phyloP scores from a whole-genome alignment of 2,888 invertebrate genomes.

The Sphaeridia pumilis region DNA sequence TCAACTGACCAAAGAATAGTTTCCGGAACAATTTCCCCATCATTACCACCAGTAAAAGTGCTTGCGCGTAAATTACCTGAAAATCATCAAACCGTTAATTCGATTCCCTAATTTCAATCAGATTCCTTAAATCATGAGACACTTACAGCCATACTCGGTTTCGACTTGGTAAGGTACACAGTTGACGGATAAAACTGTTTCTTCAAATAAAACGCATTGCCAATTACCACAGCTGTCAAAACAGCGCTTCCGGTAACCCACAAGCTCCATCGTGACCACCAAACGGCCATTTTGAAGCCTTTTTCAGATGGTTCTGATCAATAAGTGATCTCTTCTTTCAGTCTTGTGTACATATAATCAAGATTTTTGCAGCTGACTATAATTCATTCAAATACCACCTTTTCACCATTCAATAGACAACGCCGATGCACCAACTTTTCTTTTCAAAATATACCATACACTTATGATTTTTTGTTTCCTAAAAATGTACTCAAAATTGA shows the following conservation, averaged over 20 bases:
- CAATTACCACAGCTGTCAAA: constrained; percentile 78
- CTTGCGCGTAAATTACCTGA: constrained; percentile 93
- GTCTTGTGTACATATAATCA: too few relatives aligned
- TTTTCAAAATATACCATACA: too few relatives aligned
- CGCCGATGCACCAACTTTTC: too few relatives aligned
- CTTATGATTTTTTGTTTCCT: too few relatives aligned
- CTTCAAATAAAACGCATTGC: constrained; percentile 97
- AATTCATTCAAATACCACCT: too few relatives aligned
- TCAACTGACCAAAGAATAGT: constrained; percentile 86
- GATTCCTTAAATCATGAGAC: constrained; percentile 33
- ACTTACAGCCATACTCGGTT: constrained; percentile 98
- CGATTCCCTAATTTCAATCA: too few relatives aligned
- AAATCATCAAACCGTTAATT: too few relatives aligned
- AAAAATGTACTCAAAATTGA: too few relatives aligned
- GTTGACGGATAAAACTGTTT: constrained; percentile 99
- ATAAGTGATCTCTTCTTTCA: too few relatives aligned
- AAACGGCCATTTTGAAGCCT: constrained; percentile 21
- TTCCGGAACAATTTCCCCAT: constrained; percentile 85
- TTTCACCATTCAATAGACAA: too few relatives aligned
- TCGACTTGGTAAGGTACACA: constrained; percentile 98
- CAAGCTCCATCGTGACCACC: constrained; percentile 36
- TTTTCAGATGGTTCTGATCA: too few relatives aligned
- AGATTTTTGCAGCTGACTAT: too few relatives aligned
- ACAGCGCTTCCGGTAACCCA: constrained; percentile 54
- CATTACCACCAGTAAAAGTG: constrained; percentile 83